A percentile compares a stretch with the other conserved stretches of the same genome.
These are phyloP conservation scores for Sterrhoptilus dennistouni DNA, from an alignment of 2,113 vertebrate species.

Conservation along the genomic window DNA sequence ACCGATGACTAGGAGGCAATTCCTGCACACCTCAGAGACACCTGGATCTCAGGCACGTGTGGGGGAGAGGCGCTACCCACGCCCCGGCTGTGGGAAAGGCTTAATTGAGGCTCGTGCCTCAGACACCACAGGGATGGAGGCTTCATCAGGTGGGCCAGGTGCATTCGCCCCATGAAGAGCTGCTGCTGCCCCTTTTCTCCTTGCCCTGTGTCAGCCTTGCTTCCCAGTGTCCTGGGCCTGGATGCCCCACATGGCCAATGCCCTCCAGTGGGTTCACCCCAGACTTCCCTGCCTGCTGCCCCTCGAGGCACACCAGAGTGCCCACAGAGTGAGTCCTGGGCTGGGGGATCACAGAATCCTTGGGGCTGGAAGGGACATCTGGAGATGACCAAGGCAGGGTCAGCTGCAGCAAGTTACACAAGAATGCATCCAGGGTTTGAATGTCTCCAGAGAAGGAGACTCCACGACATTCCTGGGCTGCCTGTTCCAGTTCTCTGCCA, in stretches of 20 bases:
- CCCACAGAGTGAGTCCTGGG: fast-evolving
- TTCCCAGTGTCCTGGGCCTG: fast-evolving
- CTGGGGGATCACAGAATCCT: background rate
- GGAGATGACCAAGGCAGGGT: background rate
- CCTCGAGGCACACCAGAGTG: background rate
- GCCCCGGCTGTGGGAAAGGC: background rate
- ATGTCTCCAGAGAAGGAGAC: background rate
- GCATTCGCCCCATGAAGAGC: background rate
- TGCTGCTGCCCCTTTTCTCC: background rate
- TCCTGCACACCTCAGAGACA: background rate
- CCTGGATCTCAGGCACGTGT: fast-evolving
- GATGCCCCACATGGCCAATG: fast-evolving
- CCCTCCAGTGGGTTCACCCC: fast-evolving
- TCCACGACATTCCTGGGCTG: background rate
- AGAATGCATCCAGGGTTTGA: fast-evolving
- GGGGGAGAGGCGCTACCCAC: fast-evolving
- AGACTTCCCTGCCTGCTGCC: background rate
- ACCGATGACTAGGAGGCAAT: background rate
- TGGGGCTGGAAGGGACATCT: background rate
- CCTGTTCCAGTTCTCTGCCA: background rate
- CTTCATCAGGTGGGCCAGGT: background rate
- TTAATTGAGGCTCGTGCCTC: background rate
- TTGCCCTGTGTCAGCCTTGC: fast-evolving
- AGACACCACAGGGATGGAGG: background rate
- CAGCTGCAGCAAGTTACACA: background rate